Evolutionary conservation across 1,140 invertebrate species (phyloP), one percentile per base, ranked within the genome.

Genomic region (Cyclargus thomasi): DNA sequence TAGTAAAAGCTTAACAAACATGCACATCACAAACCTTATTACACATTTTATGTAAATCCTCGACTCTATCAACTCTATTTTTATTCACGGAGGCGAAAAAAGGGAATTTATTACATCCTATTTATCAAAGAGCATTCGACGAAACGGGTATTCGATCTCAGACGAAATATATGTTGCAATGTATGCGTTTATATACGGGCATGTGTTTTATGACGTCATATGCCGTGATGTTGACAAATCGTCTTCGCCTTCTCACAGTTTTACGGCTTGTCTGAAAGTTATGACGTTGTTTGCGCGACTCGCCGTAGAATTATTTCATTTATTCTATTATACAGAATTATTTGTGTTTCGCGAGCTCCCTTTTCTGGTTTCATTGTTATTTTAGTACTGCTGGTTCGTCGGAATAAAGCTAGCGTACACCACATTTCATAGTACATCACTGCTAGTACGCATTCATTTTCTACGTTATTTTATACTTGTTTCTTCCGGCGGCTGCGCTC

Each of bases 181-280:
- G 68, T 69, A 69, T 69, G 68, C 47, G 64, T 72, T 74, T 68
- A 71, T 68, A 71, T 53, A 59, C 57, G 55, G n/a, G 66, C 71
- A 75, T 71, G 72, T 76, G 70, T 63, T 72, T 74, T 77, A 74
- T 71, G 73, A 2, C 23, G 23, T 23, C 23, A 39, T 35, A 35
- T 76, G 67, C 74, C 78, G 75, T 77, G 74, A 69, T 74, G 16
- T 70, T 67, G 65, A 76, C 72, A 72, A 72, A 69, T 72, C 67
- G 67, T 18, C 17, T 72, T 72, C 72, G 69, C 74, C 71, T 79
- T 72, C 66, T 59, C 72, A 70, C 68, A 82, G 78, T 83, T 80
- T 81, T 81, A 77, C 72, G 74, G 74, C 68, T 64, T 70, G 70
- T 76, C 72, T 76, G 70, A 74, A 81, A 82, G 74, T 83, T 82